phyloP scores from a whole-genome alignment of 2,888 invertebrate species.

The Parelbella ahira region DNA sequence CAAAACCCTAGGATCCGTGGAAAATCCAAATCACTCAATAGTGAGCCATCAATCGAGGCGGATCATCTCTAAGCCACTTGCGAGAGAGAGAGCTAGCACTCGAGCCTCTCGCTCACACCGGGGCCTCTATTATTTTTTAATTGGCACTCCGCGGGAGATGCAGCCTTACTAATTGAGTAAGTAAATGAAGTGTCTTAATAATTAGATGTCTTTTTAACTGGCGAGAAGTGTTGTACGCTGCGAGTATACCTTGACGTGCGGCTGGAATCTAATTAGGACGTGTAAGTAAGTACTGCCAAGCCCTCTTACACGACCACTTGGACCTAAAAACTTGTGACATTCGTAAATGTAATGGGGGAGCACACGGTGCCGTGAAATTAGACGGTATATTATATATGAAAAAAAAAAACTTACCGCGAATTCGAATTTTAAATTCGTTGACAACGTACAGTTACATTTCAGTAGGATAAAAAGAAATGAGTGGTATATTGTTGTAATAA shows the following conservation, averaged over 20 bases:
- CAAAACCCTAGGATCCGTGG: conserved; percentile 27
- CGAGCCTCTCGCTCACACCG: conserved; percentile 54
- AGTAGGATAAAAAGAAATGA: too few relatives aligned
- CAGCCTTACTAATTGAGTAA: conserved; percentile 74
- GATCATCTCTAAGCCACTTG: conserved; percentile 58
- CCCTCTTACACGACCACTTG: conserved; percentile 17
- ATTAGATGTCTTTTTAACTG: conserved; percentile 67
- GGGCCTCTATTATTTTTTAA: conserved; percentile 75
- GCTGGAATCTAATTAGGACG: conserved; percentile 22
- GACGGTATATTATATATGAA: too few relatives aligned
- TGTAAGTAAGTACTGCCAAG: conserved; percentile 24
- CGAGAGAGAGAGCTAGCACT: conserved; percentile 42
- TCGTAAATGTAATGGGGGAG: conserved; percentile 22
- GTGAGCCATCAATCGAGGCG: conserved; percentile 44
- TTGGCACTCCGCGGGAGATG: conserved; percentile 69
- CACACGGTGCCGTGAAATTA: too few relatives aligned
- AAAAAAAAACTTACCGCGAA: too few relatives aligned
- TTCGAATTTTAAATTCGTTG: too few relatives aligned
- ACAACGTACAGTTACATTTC: too few relatives aligned
- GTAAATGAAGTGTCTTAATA: conserved; percentile 76
- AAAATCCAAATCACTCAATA: conserved; percentile 39
- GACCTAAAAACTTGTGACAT: conserved; percentile 23
- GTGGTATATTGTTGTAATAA: too few relatives aligned
- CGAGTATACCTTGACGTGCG: conserved; percentile 30
- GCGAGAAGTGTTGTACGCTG: conserved; percentile 39